Evolutionary conservation across 1,140 invertebrate species (phyloP), one percentile per base, ranked within the genome.

Genomic region (Heliconius eleuchia): DNA sequence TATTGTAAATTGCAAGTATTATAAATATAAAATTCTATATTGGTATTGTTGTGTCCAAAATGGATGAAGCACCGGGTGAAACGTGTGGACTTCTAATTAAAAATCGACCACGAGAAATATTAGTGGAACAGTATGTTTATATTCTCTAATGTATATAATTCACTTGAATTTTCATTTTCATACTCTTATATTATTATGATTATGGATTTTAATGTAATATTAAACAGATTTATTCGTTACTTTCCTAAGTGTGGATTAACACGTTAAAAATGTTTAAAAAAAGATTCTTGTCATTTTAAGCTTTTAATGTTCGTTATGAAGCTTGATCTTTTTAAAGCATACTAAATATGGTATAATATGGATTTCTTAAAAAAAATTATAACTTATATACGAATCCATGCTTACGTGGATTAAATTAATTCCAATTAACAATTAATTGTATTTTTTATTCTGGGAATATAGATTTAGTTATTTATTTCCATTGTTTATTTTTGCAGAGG

Each of bases 401-500:
- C 13, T 46, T 13, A 46, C 42, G 13, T 16, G 4, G 11, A 46
- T 46, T 46, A 13, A 46, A 52, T 18, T 52, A 52, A 52, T 52
- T 19, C 5, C 16, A 18, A 6, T 19, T 52, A 52, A 27, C 34
- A 42, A 55, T 71, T 57, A 70, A 71, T n/a, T n/a, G 1, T 0
- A n/a, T 3, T 18, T 13, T 19, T 52, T 52, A 7, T 23, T 23
- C 0, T 60, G 9, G 2, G 3, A 46, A 16, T 46, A 46, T 3
- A 46, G 42, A 46, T 60, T 60, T 23, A 57, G 9, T 5, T 27
- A 27, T 66, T 13, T 30, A 27, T 66, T 37, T 71, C 4, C 16
- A 46, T 46, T 16, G 79, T 57, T 81, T 72, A 81, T 80, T 42
- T 85, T 96, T 96, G 71, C 95, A 97, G 97, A 91, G 97, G 97